Percentiles rank a stretch among this genome's conserved stretches.
Conservation (phyloP, 2,113 vertebrate species). For the Azemiops feae region DNA sequence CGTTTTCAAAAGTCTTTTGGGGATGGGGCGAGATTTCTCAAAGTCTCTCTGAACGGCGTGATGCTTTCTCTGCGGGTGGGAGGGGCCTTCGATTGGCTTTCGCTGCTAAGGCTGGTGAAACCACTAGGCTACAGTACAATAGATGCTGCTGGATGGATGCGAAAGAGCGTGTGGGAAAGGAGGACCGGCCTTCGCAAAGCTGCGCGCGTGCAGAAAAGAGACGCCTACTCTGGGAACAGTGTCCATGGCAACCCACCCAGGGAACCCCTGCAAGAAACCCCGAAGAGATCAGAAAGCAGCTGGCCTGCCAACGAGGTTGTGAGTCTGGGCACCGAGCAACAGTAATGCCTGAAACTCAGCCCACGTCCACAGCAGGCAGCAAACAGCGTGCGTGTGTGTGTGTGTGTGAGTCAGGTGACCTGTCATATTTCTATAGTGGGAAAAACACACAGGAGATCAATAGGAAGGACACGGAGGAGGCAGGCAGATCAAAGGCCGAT, state of each 20-base stretch:
- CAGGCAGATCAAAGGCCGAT: not conserved
- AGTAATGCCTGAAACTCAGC: not conserved
- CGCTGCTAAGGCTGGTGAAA: not conserved
- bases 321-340: not conserved
- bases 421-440: not conserved
- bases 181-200: not conserved
- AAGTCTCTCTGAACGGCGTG: not conserved
- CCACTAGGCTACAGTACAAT: not conserved
- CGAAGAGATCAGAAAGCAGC: not conserved
- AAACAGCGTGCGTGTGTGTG: not conserved
- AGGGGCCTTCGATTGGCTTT: not conserved
- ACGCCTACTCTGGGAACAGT: conserved; percentile 16
- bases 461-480: not conserved
- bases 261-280: conserved; percentile 9
- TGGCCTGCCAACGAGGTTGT: not conserved
- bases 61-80: not conserved
- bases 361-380: not conserved
- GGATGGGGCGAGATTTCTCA: not conserved
- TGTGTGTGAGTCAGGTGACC: not conserved
- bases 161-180: not conserved
- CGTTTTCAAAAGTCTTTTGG: not conserved
- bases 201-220: fast-evolving
- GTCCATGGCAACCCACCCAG: conserved; percentile 44
- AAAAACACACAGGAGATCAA: not conserved
- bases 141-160: not conserved